Base-by-base conservation (phyloP, 2,888 invertebrate species). In the Drosophila multiciliata region DNA sequence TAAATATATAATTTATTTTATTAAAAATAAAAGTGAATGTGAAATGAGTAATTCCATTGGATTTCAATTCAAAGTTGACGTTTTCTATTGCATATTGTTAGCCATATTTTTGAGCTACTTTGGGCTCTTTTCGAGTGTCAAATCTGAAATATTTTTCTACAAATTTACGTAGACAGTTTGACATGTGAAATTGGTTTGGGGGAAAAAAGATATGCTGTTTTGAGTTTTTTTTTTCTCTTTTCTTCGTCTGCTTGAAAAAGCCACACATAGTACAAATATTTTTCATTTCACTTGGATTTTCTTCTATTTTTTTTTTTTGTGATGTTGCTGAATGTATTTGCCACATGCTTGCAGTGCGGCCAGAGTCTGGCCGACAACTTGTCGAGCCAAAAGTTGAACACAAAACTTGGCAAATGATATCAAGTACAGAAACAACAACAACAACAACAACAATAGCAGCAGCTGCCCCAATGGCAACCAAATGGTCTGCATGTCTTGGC, bases 321-420 rank as follows among this genome's bases (percentile, higher is more conserved):
- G n/a, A 11, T 54, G 36, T 29, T 49, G 52, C 38, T 72, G 33
- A 57, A 42, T 64, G 58, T 67, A 32, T 57, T 57, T 72, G 29
- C 54, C 72, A 65, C 67, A 76, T 76, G 75, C 66, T 61, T 23
- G 58, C 53, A 29, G 55, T 29, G 33, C 17, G 20, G 20, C 48
- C 60, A 66, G 57, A 66, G 71, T 73, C 58, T 52, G 63, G 65
- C 54, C 67, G 54, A 64, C 79, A 79, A 73, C 61, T 80, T 76
- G 64, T 73, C 70, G 66, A 61, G 69, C 45, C 65, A 66, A 76
- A 80, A 75, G 76, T 80, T 79, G 33, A 66, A 69, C 54, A 52
- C 69, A 80, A 79, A 78, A 79, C 66, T 83, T 83, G 66, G 75
- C 82, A 79, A 83, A 83, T 83, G 87, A 83, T 83, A 84, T 57